Base-by-base conservation (phyloP, 2,888 invertebrate genomes). In the Charanyca ferruginea region DNA sequence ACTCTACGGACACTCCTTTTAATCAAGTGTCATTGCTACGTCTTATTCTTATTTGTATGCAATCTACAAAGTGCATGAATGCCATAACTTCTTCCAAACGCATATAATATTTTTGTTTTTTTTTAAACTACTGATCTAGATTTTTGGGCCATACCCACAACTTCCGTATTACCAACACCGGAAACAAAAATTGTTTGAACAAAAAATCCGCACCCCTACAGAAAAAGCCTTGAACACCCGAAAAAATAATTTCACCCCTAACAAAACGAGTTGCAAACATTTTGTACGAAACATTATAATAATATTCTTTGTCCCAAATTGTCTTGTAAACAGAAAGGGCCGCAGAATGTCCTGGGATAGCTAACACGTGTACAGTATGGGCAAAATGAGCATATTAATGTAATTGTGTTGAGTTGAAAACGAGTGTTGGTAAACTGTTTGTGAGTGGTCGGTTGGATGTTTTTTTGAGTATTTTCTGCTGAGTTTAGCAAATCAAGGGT, bases 291-390 rank as follows among this genome's bases (percentile, higher is more conserved):
- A 65, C 61, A 75, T 75, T 64, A 53, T 68, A 68, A 68, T 53
- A 53, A 75, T 75, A 70, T 69, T 59, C 64, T 68, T 73, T 54
- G 75, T 62, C 52, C 52, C 51, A 65, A 74, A 75, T 63, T 45
- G 64, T 75, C 61, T 70, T 54, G 58, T 61, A 32, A 65, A 61
- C 61, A 69, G 47, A 69, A 47, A 75, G 61, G 61, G 25, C n/a
- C 23, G 25, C 44, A 23, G 2, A 28, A 51, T 48, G 13, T 9
- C 9, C 25, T 16, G 53, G 7, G 45, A 44, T 47, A 11, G 25
- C 45, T 13, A 28, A 38, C 47, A 42, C 20, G 51, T 52, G 65
- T 49, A 66, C 53, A 60, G 38, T 73, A 47, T 66, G 59, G 4
- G 8, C 59, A 48, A 63, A 73, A 68, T 63, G 73, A 64, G 55